A percentile compares a stretch with the other conserved stretches of the same genome.
Evolutionary conservation across 1,140 invertebrate genomes (phyloP).

Genomic region (Thaumatotibia leucotreta): DNA sequence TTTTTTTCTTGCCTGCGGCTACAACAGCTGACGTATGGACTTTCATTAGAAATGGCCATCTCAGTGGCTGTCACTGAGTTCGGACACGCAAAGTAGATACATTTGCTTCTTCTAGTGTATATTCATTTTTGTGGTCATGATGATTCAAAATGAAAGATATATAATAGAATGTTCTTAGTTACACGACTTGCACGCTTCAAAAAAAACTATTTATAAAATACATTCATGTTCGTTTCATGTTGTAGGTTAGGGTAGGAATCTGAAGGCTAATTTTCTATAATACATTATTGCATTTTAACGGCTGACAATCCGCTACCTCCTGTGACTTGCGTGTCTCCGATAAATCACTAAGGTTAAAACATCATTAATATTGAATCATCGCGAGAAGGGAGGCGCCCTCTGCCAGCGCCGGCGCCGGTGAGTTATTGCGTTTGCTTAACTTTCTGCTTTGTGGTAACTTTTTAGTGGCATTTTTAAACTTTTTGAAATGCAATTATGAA

Average conservation of each 20-base stretch:
- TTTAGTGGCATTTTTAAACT: not conserved
- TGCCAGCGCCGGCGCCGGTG: not conserved
- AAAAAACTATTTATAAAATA: not conserved
- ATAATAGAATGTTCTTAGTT: no score
- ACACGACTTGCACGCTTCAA: no score
- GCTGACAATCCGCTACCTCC: not conserved
- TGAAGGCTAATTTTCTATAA: not conserved
- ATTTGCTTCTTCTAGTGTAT: no score
- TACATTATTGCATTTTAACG: not conserved
- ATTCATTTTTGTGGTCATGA: no score
- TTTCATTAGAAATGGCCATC: no score
- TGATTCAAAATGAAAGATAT: no score
- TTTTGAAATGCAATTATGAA: not conserved
- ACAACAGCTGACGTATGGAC: no score
- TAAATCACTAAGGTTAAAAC: conserved; percentile 74
- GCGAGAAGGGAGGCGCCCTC: conserved; percentile 35
- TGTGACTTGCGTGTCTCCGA: conserved; percentile 30
- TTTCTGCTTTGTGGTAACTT: not conserved
- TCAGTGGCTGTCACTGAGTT: no score
- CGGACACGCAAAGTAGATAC: no score
- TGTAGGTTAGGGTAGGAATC: no score
- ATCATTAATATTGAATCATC: conserved; percentile 73
- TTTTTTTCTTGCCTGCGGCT: no score
- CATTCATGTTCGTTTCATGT: not conserved
- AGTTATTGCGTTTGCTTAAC: conserved; percentile 1